Percentiles rank a stretch among this genome's conserved stretches.
phyloP scores from a whole-genome alignment of 2,113 vertebrate species.

The Semicossyphus pulcher region DNA sequence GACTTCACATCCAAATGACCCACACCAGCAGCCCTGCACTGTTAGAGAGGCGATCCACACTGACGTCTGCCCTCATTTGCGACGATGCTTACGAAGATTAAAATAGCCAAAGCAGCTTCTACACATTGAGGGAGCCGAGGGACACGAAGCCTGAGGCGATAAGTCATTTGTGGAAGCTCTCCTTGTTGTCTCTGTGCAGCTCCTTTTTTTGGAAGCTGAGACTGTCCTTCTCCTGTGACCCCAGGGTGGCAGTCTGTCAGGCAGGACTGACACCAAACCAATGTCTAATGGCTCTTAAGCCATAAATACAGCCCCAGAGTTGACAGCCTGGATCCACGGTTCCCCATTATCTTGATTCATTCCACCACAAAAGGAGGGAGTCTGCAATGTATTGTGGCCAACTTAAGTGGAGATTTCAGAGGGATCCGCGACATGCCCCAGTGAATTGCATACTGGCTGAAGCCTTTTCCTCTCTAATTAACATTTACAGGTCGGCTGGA shows the following conservation, averaged over 20 bases:
- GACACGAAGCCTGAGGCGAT: slow-evolving; percentile 50
- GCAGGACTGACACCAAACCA: slow-evolving; percentile 72
- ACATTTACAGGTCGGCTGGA: slow-evolving; percentile 62
- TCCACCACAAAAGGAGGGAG: slow-evolving; percentile 64
- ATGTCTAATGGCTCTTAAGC: slow-evolving; percentile 74
- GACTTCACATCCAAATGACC: slow-evolving; percentile 75
- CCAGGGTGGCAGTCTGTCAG: slow-evolving; percentile 70
- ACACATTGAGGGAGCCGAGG: slow-evolving; percentile 58
- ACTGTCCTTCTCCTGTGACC: slow-evolving; percentile 64
- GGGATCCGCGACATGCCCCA: slow-evolving; percentile 35
- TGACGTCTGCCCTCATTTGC: slow-evolving; percentile 76
- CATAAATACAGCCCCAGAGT: slow-evolving; percentile 72
- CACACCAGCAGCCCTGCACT: slow-evolving; percentile 63
- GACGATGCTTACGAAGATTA: slow-evolving; percentile 66
- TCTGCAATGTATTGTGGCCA: slow-evolving; percentile 52
- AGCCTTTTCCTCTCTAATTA: slow-evolving; percentile 61
- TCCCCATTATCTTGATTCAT: slow-evolving; percentile 76
- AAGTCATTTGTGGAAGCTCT: slow-evolving; percentile 58
- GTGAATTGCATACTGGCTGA: slow-evolving; percentile 40
- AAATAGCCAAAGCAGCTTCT: slow-evolving; percentile 68
- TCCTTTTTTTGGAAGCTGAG: slow-evolving; percentile 47
- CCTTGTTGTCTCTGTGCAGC: slow-evolving; percentile 42
- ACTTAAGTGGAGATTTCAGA: slow-evolving; percentile 52
- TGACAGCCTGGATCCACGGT: slow-evolving; percentile 67
- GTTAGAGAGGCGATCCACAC: slow-evolving; percentile 65